Percentiles rank a stretch among this genome's conserved stretches.
Conservation (phyloP, 92 coral and sea anemone genomes). For the Phenganax subtilis region DNA sequence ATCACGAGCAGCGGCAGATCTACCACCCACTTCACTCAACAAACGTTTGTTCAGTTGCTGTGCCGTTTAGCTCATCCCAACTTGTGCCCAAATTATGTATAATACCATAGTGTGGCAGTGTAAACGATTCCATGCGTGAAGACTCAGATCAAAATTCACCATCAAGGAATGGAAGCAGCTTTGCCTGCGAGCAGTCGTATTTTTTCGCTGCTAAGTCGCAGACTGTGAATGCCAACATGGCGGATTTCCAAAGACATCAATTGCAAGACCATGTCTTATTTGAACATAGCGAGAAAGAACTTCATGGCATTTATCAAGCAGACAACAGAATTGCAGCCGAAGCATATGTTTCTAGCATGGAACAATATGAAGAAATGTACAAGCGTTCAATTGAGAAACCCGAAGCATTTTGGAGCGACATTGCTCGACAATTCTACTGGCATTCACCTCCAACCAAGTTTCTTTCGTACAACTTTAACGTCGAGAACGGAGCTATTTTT, state of each 20-base stretch:
- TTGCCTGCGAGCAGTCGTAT: no score
- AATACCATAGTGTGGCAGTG: no score
- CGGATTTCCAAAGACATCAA: conserved; percentile 12
- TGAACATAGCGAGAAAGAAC: conserved; percentile 31
- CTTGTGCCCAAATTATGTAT: no score
- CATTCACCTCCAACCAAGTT: conserved; percentile 74
- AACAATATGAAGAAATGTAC: conserved; percentile 71
- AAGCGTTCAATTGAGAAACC: conserved; percentile 77
- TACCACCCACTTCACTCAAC: no score
- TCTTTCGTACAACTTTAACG: conserved; percentile 73
- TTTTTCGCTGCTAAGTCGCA: no score
- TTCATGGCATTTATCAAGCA: conserved; percentile 18
- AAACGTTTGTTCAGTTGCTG: no score
- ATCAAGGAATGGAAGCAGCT: no score
- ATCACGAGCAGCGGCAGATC: no score
- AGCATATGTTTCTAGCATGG: conserved; percentile 81
- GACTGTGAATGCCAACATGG: conserved; percentile 19
- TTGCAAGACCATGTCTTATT: conserved; percentile 34
- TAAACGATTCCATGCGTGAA: no score
- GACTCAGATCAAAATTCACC: no score
- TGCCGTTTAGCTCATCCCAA: no score
- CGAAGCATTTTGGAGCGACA: conserved; percentile 87
- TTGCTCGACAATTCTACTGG: conserved; percentile 84
- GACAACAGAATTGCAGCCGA: conserved; percentile 43
- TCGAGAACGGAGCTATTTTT: conserved; percentile 56